Base-by-base conservation (phyloP, 2,113 vertebrate genomes). In the Notechis scutatus region DNA sequence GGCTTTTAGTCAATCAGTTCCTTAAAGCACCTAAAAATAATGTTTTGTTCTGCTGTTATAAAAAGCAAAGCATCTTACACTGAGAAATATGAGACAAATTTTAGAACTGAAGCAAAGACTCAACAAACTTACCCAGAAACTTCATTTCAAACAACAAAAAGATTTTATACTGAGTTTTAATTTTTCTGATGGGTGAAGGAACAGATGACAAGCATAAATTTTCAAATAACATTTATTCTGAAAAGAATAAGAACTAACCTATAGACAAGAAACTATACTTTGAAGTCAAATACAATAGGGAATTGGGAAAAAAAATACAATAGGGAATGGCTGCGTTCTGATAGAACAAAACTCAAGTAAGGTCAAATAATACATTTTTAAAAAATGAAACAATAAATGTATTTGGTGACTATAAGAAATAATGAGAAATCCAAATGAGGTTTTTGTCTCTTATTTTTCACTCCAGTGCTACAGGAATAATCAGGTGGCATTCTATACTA, bases 21-120 rank as follows among this genome's bases (percentile, higher is more conserved):
- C 90, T 96, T 96, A 81, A 96, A 94, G 90, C 74, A 94, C 90
- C 96, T 96, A 96, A 97, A 98, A 97, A 96, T 97, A 97, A 95
- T 26, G 4, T 93, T 94, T 85, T 91, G 50, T 94, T 95, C 89
- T 94, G 95, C 93, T 91, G 42, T 94, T 93, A 93, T 94, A n/a
- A 64, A 3, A 90, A 85, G 26, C 95, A 95, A 91, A 24, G 39
- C 5, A 24, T 95, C 14, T 2, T 93, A 88, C 5, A 39, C 29
- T 94, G 85, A 96, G 87, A 81, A 96, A 92, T 89, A 50, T 50
- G 52, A 64, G 69, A 23, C 56, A 93, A 94, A 91, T 94, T 91
- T 95, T 81, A 90, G 86, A 95, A 91, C 81, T 91, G 95, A 97
- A 96, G 89, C 39, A 86, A 87, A 95, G 50, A 54, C 89, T 94